These are phyloP conservation scores for Tethya wilhelma DNA, from an alignment of 37 sponge, comb jelly and placozoan genomes.

Conservation along the genomic window DNA sequence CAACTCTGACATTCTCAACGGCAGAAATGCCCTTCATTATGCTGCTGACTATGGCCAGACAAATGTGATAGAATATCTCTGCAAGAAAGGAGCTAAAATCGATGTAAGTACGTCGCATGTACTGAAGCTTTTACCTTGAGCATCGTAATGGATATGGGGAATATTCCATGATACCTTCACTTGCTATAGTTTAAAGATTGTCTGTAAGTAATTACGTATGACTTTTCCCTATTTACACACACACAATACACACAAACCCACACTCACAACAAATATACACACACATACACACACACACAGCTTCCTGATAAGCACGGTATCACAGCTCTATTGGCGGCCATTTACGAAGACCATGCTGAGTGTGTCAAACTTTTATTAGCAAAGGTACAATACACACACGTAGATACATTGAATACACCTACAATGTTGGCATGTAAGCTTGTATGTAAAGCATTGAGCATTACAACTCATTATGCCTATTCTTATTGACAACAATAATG, in stretches of 20 bases:
- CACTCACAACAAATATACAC: not conserved
- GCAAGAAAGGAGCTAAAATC: constrained; percentile 67
- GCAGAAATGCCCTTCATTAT: constrained; percentile 81
- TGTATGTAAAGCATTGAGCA: too few species aligned
- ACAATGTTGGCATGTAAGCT: not conserved
- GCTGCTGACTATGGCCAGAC: constrained; percentile 92
- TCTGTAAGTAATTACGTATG: not conserved
- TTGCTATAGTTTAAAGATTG: too few species aligned
- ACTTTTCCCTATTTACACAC: not conserved
- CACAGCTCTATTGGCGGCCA: constrained; percentile 87
- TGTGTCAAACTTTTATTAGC: constrained; percentile 69
- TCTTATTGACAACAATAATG: too few species aligned
- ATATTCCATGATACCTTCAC: too few species aligned
- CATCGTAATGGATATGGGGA: not conserved
- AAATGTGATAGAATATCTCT: constrained; percentile 72
- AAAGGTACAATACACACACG: constrained; percentile 19
- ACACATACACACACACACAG: constrained; percentile 12
- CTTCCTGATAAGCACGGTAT: constrained; percentile 89
- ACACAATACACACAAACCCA: not conserved
- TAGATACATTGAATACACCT: not conserved
- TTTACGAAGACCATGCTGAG: constrained; percentile 83
- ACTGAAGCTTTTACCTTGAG: not conserved
- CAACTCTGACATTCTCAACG: constrained; percentile 66
- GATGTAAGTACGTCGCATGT: constrained; percentile 51
- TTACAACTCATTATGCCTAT: too few species aligned